These are phyloP conservation scores for Scrobipalpa atriplicella DNA, from an alignment of 2,888 invertebrate species.

Conservation along the genomic window DNA sequence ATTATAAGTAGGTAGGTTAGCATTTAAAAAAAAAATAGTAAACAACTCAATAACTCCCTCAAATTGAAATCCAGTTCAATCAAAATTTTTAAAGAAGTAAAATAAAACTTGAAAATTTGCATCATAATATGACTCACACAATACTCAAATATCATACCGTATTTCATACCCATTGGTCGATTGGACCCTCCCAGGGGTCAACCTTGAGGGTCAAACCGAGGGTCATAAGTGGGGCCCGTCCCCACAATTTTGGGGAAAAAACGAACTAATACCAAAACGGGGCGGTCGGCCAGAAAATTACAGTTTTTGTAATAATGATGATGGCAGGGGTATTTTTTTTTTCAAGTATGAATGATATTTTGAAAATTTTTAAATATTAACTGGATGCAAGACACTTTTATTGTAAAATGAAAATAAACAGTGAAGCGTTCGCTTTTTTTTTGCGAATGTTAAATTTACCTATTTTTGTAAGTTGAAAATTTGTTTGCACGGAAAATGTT, in stretches of 20 bases:
- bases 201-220: slow-evolving; percentile 42
- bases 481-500: too few species aligned
- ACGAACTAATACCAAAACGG: slow-evolving; percentile 43
- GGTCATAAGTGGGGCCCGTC: slow-evolving; percentile 23
- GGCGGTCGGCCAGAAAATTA: slow-evolving; percentile 56
- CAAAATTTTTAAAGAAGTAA: not conserved
- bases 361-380: not conserved
- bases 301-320: slow-evolving; percentile 42
- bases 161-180: slow-evolving; percentile 40
- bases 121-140: slow-evolving; percentile 18
- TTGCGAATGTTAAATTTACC: too few species aligned
- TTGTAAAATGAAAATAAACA: too few species aligned
- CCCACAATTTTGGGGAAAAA: slow-evolving; percentile 60
- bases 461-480: too few species aligned
- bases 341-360: not conserved
- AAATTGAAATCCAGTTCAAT: too few species aligned
- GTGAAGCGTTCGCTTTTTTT: too few species aligned
- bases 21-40: too few species aligned
- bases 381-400: too few species aligned
- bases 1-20: too few species aligned
- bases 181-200: slow-evolving; percentile 37
- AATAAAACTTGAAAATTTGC: not conserved
- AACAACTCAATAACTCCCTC: too few species aligned
- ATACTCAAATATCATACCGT: slow-evolving; percentile 30
- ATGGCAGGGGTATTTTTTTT: not conserved